A percentile compares a stretch with the other conserved stretches of the same genome.
Conservation (phyloP, 2,888 invertebrate species). For the Cryptophagus acutangulus region DNA sequence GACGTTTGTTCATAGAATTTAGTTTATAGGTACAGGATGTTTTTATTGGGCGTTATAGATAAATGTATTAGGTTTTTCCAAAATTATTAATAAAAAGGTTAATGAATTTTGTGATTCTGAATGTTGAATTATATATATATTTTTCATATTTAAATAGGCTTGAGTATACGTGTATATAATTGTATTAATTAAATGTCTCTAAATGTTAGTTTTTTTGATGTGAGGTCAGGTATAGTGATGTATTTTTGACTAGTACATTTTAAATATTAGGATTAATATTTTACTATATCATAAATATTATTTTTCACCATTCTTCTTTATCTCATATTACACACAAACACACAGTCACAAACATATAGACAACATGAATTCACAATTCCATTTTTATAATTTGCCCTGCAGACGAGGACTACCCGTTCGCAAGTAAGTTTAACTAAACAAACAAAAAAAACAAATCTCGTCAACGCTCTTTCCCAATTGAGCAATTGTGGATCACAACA, state of each 20-base stretch:
- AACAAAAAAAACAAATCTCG: constrained; percentile 11
- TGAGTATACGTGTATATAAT: constrained; percentile 16
- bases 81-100: too few species aligned
- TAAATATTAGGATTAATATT: background rate
- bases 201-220: constrained; percentile 32
- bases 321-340: constrained; percentile 13
- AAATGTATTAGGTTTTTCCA: too few species aligned
- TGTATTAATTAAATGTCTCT: constrained; percentile 21
- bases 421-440: constrained; percentile 41
- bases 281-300: background rate
- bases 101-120: too few species aligned
- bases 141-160: constrained; percentile 8
- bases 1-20: too few species aligned
- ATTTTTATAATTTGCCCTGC: constrained; percentile 40
- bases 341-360: constrained; percentile 15
- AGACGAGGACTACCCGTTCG: constrained; percentile 44
- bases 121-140: too few species aligned
- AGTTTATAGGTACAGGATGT: too few species aligned
- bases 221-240: constrained; percentile 32
- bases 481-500: constrained; percentile 26
- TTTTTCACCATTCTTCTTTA: background rate
- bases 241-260: constrained; percentile 17
- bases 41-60: too few species aligned
- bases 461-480: too few species aligned
- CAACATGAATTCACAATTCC: constrained; percentile 27